phyloP scores from a whole-genome alignment of 2,888 invertebrate genomes.

The Idaea straminata region DNA sequence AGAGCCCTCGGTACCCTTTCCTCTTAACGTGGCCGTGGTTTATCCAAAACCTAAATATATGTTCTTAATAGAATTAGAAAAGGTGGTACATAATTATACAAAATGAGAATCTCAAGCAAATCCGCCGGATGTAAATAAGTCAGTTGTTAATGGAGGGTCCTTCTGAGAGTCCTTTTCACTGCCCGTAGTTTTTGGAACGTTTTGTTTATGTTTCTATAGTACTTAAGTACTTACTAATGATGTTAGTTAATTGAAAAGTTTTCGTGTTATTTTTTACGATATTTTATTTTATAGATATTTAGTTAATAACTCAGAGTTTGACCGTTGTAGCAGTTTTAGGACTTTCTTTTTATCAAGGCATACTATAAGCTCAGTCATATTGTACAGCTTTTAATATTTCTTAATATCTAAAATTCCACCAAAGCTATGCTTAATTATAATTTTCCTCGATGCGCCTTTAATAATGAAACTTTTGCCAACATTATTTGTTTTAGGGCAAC shows the following conservation, averaged over 20 bases:
- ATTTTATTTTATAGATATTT: too few species aligned
- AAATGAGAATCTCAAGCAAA: background rate
- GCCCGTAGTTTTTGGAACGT: slow-evolving; percentile 17
- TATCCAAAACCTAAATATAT: too few species aligned
- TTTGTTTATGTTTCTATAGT: slow-evolving; percentile 5
- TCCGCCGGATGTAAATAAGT: slow-evolving; percentile 6
- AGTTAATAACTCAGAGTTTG: too few species aligned
- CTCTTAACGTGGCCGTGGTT: too few species aligned
- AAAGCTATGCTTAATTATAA: too few species aligned
- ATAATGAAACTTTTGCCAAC: background rate
- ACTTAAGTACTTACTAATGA: slow-evolving; percentile 5
- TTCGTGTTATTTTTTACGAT: background rate
- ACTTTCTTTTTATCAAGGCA: background rate
- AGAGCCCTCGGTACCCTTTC: too few species aligned
- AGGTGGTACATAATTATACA: too few species aligned
- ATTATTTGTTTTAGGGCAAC: too few species aligned
- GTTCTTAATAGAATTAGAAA: background rate
- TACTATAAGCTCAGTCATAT: too few species aligned
- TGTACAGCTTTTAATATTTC: background rate
- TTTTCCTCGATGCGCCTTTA: background rate
- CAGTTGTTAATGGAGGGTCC: slow-evolving; percentile 31
- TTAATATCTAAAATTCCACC: background rate
- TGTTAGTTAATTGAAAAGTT: background rate
- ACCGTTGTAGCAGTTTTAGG: too few species aligned
- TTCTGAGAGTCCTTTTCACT: slow-evolving; percentile 19